Percentiles rank a stretch among this genome's conserved stretches.
These are phyloP conservation scores for Acanthaster planci DNA, from an alignment of 35 echinoderm and acorn worm genomes.

Conservation along the genomic window DNA sequence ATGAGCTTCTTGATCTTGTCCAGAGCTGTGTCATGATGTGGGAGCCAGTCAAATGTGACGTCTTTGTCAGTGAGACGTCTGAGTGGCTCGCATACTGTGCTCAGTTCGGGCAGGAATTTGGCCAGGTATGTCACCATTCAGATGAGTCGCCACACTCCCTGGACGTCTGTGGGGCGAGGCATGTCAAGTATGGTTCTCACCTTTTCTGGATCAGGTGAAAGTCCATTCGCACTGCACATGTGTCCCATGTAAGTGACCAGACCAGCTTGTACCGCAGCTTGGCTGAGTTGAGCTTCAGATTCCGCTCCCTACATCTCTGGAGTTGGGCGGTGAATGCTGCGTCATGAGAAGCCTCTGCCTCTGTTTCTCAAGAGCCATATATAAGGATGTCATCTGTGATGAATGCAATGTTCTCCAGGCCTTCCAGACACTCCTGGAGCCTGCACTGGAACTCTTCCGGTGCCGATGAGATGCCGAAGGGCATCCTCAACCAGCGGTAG, in stretches of 20 bases:
- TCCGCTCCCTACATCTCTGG: not conserved
- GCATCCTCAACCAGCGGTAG: too few species aligned
- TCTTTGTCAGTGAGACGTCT: conserved; percentile 56
- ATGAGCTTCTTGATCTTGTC: conserved; percentile 41
- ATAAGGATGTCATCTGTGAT: conserved; percentile 36
- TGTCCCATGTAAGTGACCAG: too few species aligned
- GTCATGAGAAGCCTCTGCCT: conserved; percentile 39
- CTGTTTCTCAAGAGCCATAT: conserved; percentile 42
- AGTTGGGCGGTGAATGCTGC: not conserved
- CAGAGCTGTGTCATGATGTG: conserved; percentile 20
- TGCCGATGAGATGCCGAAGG: conserved; percentile 35
- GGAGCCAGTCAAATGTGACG: not conserved
- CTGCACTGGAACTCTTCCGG: conserved; percentile 42
- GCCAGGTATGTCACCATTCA: conserved; percentile 45
- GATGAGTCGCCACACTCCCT: conserved; percentile 40
- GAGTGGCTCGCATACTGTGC: conserved; percentile 44
- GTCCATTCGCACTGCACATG: too few species aligned
- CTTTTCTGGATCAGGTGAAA: too few species aligned
- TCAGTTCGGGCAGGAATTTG: conserved; percentile 52
- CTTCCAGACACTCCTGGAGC: conserved; percentile 24
- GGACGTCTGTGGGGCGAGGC: conserved; percentile 36
- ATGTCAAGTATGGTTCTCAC: too few species aligned
- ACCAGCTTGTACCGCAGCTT: conserved; percentile 57
- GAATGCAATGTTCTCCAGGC: not conserved
- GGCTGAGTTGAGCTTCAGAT: conserved; percentile 58